Conservation (phyloP, 53 echinoderm and acorn worm species). For the Actinopyga echinites region DNA sequence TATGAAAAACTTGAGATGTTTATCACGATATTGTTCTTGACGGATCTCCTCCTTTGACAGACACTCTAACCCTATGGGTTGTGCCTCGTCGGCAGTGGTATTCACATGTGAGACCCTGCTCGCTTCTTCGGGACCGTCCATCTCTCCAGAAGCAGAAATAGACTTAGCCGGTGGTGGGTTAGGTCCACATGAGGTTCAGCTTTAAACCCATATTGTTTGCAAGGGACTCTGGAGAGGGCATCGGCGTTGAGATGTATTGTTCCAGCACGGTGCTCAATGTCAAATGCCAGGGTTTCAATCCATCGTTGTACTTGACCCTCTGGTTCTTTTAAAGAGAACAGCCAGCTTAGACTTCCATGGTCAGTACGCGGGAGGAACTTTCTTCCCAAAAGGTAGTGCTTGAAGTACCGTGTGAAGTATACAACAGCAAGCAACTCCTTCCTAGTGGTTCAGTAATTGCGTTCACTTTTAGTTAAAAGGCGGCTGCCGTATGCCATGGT, state of each 20-base stretch:
- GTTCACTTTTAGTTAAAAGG: background rate
- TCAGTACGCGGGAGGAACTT: background rate
- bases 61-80: background rate
- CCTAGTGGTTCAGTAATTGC: background rate
- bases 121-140: background rate
- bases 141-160: background rate
- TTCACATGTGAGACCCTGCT: too few relatives aligned
- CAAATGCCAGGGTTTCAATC: background rate
- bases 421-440: too few relatives aligned
- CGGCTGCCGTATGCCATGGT: background rate
- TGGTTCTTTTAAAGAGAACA: too few relatives aligned
- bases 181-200: background rate
- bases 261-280: background rate
- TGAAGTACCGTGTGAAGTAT: too few relatives aligned
- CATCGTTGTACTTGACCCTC: background rate
- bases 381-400: too few relatives aligned
- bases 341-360: too few relatives aligned
- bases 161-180: background rate
- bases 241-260: background rate
- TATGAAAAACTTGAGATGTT: too few relatives aligned
- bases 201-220: background rate
- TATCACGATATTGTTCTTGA: background rate
- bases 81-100: background rate
- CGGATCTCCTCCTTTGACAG: too few relatives aligned
- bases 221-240: background rate